A percentile compares a stretch with the other conserved stretches of the same genome.
Evolutionary conservation across 2,113 vertebrate genomes (phyloP).

Genomic region (Addax nasomaculatus): DNA sequence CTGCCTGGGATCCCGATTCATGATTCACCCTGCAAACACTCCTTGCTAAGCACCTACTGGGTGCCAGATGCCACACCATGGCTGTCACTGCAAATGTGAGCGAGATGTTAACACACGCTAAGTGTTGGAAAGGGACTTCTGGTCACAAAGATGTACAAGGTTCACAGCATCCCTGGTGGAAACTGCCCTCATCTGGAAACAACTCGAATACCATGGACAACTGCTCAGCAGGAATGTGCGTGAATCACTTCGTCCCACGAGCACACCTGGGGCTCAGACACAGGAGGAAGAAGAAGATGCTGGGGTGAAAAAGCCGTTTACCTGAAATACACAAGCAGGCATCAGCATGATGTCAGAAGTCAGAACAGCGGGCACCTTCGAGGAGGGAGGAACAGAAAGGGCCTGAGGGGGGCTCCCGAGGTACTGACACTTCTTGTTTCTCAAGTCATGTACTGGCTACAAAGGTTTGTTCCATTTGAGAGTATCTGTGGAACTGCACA

Average conservation of each 20-base stretch:
- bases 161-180: not conserved
- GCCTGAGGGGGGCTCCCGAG: rapidly evolving
- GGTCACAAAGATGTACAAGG: not conserved
- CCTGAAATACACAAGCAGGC: not conserved
- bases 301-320: not conserved
- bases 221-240: not conserved
- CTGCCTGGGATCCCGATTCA: not conserved
- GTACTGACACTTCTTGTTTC: not conserved
- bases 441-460: not conserved
- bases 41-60: not conserved
- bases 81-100: not conserved
- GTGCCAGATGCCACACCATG: not conserved
- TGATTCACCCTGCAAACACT: not conserved
- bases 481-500: not conserved
- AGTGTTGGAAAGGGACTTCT: not conserved
- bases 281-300: too few relatives aligned
- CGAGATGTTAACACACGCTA: not conserved
- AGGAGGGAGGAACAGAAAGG: not conserved
- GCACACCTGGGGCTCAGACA: not conserved
- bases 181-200: not conserved
- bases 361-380: not conserved
- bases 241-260: too few relatives aligned
- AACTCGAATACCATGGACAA: not conserved
- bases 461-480: not conserved
- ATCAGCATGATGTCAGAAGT: not conserved